Evolutionary conservation across 2,113 vertebrate genomes (phyloP).

Genomic region (Thinocorus orbignyianus): DNA sequence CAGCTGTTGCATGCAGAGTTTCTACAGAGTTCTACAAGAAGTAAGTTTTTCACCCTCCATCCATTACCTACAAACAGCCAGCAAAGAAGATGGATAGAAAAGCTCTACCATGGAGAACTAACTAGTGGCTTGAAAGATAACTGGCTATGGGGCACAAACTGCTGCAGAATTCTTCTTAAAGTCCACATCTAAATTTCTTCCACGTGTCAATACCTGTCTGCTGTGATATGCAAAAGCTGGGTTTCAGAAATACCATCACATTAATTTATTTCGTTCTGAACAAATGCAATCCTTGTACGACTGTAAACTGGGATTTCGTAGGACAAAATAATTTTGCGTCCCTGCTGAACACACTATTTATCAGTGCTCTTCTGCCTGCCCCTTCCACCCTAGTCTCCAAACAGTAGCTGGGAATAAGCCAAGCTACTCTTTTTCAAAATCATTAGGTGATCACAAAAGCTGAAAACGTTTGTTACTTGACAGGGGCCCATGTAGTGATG

Average conservation of each 20-base stretch:
- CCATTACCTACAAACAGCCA: neutral
- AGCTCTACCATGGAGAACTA: neutral
- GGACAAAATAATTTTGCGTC: neutral
- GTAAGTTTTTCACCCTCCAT: neutral
- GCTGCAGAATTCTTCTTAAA: neutral
- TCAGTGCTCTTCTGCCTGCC: neutral
- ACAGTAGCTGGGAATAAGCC: neutral
- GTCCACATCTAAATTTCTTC: neutral
- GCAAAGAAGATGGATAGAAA: neutral
- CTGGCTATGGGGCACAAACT: neutral
- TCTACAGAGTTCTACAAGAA: neutral
- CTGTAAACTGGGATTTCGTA: neutral
- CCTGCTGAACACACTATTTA: neutral
- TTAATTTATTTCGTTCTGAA: neutral
- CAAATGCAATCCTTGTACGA: neutral
- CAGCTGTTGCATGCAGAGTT: neutral
- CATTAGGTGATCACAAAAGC: neutral
- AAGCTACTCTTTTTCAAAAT: neutral
- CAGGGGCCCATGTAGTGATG: accelerated
- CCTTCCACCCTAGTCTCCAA: neutral
- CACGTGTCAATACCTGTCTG: neutral
- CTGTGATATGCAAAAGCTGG: neutral
- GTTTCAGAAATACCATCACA: neutral
- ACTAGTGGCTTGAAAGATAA: neutral
- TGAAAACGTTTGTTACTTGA: neutral